Base-by-base conservation (phyloP, 2,888 invertebrate species). In the Toxonevra muliebris region DNA sequence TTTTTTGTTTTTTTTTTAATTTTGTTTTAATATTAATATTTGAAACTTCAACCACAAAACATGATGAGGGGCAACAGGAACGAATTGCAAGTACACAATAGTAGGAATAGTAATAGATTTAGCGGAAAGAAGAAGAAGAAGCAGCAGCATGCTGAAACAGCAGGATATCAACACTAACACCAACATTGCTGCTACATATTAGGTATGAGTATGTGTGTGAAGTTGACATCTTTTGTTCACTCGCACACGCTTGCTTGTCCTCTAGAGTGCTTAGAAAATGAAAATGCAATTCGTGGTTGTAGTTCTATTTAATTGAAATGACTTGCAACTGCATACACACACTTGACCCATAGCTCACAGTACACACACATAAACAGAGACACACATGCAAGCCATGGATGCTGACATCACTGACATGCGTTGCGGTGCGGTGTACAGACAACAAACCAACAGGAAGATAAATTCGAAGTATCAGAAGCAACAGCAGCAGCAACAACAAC, bases 231-330 rank as follows among this genome's bases (percentile, higher is more conserved):
- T 30, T 30, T 7, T 4, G 30, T 7, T 30, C 7, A 30, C 30
- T 30, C 30, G 30, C 30, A 30, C 30, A 30, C 2, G 30, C 30
- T 30, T 7, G 7, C 30, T 30, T 30, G 7, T 7, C 7, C 30
- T 30, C 30, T 30, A 30, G 30, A 30, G 30, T 30, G 30, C 30
- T 30, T 30, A 7, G 30, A 30, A 30, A 30, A 30, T 30, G 30
- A 30, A 30, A 30, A 30, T 30, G 30, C 30, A 30, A 30, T 30
- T 30, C 30, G 30, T 30, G 30, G 30, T 30, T 30, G 30, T 30
- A 30, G 30, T 30, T 30, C 30, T 59, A 64, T 62, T 67, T 69
- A 69, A 69, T 69, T 69, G 67, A 70, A 70, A 65, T 67, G 61
- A 70, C 65, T 69, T 69, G 58, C 57, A 48, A 50, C 62, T 52